Percentiles rank a stretch among this genome's conserved stretches.
phyloP scores from a whole-genome alignment of 1,140 invertebrate species.

The Ceratina calcarata region DNA sequence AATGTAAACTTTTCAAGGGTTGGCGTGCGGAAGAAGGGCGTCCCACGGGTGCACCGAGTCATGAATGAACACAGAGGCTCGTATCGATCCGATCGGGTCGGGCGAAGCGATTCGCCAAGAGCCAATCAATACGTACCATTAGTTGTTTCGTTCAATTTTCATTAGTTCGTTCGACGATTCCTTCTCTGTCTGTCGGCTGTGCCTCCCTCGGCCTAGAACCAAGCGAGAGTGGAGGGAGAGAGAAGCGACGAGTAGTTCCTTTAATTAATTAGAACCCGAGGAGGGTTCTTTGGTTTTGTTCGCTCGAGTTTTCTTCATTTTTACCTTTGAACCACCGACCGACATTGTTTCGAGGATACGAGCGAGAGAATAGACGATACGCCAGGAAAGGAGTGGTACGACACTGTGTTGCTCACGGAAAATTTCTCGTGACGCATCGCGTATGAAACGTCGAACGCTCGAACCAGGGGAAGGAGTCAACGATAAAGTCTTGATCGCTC shows the following conservation, averaged over 20 bases:
- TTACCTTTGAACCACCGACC: no score
- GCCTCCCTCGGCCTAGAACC: neutral
- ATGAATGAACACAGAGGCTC: conserved; percentile 35
- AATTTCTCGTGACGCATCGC: neutral
- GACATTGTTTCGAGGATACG: neutral
- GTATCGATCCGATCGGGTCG: conserved; percentile 28
- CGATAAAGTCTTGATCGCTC: no score
- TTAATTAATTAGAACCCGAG: conserved; percentile 31
- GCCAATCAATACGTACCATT: conserved; percentile 43
- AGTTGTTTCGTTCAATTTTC: conserved; percentile 35
- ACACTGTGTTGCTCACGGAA: neutral
- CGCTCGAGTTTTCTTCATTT: neutral
- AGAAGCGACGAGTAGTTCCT: conserved; percentile 2
- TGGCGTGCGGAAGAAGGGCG: neutral
- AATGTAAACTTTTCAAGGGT: no score
- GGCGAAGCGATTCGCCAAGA: neutral
- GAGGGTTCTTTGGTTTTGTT: neutral
- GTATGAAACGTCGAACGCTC: neutral
- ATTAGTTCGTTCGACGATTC: conserved; percentile 23
- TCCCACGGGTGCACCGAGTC: conserved; percentile 10
- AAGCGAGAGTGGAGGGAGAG: neutral
- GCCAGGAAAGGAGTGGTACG: no score
- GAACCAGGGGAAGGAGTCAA: neutral
- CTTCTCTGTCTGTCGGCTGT: neutral
- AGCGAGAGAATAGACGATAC: no score